These are phyloP conservation scores for Willisornis vidua DNA, from an alignment of 2,113 vertebrate genomes.

Conservation along the genomic window DNA sequence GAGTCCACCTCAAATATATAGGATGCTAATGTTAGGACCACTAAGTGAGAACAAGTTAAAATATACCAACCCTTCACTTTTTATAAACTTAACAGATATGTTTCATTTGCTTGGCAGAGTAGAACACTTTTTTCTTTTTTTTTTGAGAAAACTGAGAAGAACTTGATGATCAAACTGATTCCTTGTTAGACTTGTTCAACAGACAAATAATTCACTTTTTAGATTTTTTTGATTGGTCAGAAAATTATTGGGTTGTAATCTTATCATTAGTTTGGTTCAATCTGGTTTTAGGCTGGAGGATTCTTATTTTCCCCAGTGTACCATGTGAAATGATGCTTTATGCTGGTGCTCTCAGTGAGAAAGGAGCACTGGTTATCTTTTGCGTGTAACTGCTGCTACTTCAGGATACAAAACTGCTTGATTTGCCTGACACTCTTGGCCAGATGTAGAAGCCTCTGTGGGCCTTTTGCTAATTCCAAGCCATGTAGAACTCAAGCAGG, in stretches of 20 bases:
- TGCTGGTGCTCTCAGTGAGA: neutral
- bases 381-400: neutral
- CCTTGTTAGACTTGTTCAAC: neutral
- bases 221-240: neutral
- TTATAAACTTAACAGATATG: neutral
- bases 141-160: neutral
- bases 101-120: neutral
- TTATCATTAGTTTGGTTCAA: neutral
- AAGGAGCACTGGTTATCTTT: neutral
- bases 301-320: neutral
- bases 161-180: neutral
- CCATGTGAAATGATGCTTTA: neutral
- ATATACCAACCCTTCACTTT: neutral
- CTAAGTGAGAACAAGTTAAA: neutral
- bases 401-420: neutral
- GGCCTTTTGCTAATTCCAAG: neutral
- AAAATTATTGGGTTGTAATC: neutral
- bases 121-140: neutral
- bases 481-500: neutral
- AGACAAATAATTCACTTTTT: neutral
- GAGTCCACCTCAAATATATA: neutral
- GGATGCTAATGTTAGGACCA: neutral
- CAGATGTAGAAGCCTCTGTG: neutral
- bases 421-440: neutral
- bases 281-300: neutral